phyloP scores from a whole-genome alignment of 2,113 vertebrate species.

The Elaphurus davidianus region DNA sequence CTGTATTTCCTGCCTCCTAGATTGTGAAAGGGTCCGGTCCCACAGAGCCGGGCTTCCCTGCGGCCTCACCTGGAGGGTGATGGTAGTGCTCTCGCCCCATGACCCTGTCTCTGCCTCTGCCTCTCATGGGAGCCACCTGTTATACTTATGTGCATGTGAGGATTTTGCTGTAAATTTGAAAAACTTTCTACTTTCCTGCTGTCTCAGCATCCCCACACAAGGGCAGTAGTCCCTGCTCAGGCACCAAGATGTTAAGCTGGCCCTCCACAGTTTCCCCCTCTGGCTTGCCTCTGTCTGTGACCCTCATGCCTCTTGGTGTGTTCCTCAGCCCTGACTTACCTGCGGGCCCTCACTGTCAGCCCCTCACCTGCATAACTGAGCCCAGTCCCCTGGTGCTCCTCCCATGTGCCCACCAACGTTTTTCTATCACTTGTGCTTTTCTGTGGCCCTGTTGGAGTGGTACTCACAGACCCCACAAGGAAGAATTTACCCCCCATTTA shows the following conservation, averaged over 20 bases:
- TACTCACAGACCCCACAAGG: background rate
- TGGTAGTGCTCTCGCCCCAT: accelerated
- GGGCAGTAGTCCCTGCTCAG: too few relatives aligned
- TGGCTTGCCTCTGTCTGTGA: background rate
- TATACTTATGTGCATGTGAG: background rate
- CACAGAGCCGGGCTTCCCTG: accelerated
- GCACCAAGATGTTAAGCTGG: background rate
- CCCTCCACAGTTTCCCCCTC: background rate
- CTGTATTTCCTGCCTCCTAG: background rate
- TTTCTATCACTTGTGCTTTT: background rate
- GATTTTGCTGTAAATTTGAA: background rate
- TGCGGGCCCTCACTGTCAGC: background rate
- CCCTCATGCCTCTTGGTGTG: too few relatives aligned
- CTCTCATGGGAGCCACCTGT: background rate
- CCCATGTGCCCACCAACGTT: too few relatives aligned
- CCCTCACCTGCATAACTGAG: background rate
- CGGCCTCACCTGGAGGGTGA: accelerated
- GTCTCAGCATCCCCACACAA: background rate
- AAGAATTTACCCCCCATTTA: background rate
- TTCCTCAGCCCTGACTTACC: background rate
- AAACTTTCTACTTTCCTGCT: background rate
- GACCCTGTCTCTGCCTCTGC: background rate
- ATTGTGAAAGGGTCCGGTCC: accelerated
- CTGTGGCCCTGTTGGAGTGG: background rate
- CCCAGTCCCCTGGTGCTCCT: background rate